A percentile compares a stretch with the other conserved stretches of the same genome.
These are phyloP conservation scores for Sebastes kiyomatsui DNA, from an alignment of 2,797 vertebrate genomes.

Conservation along the genomic window DNA sequence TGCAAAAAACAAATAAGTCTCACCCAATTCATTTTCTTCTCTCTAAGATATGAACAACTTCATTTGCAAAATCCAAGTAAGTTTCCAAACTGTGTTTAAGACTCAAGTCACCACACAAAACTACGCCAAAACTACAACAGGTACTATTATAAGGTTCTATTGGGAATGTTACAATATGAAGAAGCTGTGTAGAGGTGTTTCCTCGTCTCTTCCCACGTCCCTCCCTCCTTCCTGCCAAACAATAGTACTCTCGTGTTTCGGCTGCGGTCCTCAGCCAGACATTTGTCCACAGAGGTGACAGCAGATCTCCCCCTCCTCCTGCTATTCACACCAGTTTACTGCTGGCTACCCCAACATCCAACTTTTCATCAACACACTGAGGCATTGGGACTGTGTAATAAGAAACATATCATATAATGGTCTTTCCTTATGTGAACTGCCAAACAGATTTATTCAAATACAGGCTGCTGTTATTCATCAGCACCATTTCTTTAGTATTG, in stretches of 20 bases:
- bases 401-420: not conserved
- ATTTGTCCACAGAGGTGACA: constrained; percentile 69
- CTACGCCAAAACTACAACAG: not conserved
- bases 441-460: not conserved
- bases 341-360: not conserved
- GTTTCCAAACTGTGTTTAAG: not conserved
- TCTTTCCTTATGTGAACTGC: not conserved
- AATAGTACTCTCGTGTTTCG: constrained; percentile 70
- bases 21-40: not conserved
- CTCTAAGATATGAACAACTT: not conserved
- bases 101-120: not conserved
- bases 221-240: constrained; percentile 34
- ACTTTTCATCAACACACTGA: constrained; percentile 1
- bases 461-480: not conserved
- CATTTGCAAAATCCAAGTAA: not conserved
- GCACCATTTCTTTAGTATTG: not conserved
- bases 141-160: not conserved
- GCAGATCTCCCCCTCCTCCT: constrained; percentile 10
- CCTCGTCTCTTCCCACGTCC: constrained; percentile 30
- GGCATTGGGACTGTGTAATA: not conserved
- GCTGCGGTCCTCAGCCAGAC: constrained; percentile 59
- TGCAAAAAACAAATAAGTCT: not conserved
- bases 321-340: constrained; percentile 27
- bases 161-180: not conserved
- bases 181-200: constrained; percentile 13